Evolutionary conservation across 2,888 invertebrate genomes (phyloP).

Genomic region (Saturnia japonica): DNA sequence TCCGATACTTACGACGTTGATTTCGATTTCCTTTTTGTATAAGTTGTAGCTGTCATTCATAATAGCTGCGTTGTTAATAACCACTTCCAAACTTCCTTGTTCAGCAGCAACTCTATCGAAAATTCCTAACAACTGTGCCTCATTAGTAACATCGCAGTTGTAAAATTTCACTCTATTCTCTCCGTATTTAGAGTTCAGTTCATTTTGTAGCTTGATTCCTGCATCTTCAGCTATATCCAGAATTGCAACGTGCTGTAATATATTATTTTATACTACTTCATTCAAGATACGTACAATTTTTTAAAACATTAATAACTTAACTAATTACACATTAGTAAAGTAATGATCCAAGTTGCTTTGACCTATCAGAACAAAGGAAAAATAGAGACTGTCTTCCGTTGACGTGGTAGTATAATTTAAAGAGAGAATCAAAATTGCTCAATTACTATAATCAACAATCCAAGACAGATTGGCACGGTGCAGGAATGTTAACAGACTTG

Average conservation of each 20-base stretch:
- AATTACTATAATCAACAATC: too few relatives aligned
- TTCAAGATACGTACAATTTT: background rate
- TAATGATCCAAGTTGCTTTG: too few relatives aligned
- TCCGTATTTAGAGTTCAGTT: conserved; percentile 47
- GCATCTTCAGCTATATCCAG: conserved; percentile 46
- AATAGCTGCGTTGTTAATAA: conserved; percentile 54
- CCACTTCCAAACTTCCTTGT: conserved; percentile 47
- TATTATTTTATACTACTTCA: too few relatives aligned
- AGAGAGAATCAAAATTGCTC: too few relatives aligned
- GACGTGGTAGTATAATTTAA: too few relatives aligned
- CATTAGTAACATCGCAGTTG: conserved; percentile 55
- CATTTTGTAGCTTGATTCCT: conserved; percentile 42
- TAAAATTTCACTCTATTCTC: conserved; percentile 45
- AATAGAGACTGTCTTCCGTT: too few relatives aligned
- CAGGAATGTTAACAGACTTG: too few relatives aligned
- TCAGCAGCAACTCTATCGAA: conserved; percentile 41
- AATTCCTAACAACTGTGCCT: conserved; percentile 40
- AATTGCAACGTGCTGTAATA: conserved; percentile 47
- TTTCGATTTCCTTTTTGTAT: conserved; percentile 48
- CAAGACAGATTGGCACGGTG: too few relatives aligned
- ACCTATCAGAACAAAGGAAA: too few relatives aligned
- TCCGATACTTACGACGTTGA: conserved; percentile 51
- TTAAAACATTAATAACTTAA: too few relatives aligned
- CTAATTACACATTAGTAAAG: too few relatives aligned
- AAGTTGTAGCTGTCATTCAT: conserved; percentile 46